phyloP scores from a whole-genome alignment of 1,140 invertebrate species.

The Anagrus nilaparvatae region DNA sequence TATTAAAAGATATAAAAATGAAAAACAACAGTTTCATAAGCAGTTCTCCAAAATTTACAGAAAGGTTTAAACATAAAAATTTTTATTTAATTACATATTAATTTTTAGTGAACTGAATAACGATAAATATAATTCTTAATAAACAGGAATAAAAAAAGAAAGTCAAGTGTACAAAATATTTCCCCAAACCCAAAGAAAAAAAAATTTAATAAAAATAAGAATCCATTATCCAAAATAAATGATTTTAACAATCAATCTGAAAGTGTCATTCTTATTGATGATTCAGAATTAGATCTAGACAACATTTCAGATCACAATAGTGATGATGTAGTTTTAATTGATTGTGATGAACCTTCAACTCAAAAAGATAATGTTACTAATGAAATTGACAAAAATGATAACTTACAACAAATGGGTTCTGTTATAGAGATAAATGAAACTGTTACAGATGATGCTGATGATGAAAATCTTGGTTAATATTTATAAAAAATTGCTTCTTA shows the following conservation, averaged over 20 bases:
- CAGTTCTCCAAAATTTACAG: too few species aligned
- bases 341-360: background rate
- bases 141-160: too few species aligned
- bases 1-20: too few species aligned
- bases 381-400: background rate
- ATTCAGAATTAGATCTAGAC: background rate
- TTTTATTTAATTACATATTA: too few species aligned
- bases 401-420: background rate
- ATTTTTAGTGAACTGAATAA: too few species aligned
- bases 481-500: too few species aligned
- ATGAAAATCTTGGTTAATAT: slow-evolving; percentile 9
- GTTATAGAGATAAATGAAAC: slow-evolving; percentile 1
- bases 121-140: too few species aligned
- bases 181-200: too few species aligned
- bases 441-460: slow-evolving; percentile 12
- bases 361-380: background rate
- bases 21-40: too few species aligned
- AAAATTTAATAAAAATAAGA: slow-evolving; percentile 2
- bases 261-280: slow-evolving; percentile 8
- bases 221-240: slow-evolving; percentile 3
- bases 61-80: too few species aligned
- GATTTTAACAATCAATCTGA: background rate
- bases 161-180: too few species aligned
- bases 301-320: background rate
- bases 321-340: slow-evolving; percentile 10